Base-by-base conservation (phyloP, 2,888 invertebrate genomes). In the Prenolepis imparis region DNA sequence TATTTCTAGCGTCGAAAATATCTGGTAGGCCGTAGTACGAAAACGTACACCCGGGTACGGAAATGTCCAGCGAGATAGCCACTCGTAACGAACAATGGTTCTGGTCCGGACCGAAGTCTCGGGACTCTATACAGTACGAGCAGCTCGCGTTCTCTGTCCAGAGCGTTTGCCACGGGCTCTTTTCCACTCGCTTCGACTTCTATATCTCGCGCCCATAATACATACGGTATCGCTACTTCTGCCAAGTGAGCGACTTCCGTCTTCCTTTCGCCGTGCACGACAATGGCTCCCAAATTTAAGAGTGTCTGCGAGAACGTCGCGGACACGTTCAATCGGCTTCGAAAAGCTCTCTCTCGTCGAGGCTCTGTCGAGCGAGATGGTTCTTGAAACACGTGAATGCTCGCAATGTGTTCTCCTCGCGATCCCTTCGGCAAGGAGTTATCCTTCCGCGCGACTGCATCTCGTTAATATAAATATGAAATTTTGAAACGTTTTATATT, bases 241-340 rank as follows among this genome's bases (percentile, higher is more conserved):
- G 92, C 93, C 93, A 93, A 93, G 93, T 93, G 93, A 92, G 91
- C 93, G 91, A 93, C 92, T 93, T 93, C 93, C 93, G 93, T 87
- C 90, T 90, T 91, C 90, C 91, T 90, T 89, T 90, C 90, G 88
- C 86, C 87, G 77, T 86, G 72, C 89, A 87, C 89, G 88, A 94
- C 94, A 94, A 94, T 94, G 92, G 92, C 89, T 87, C 88, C 88
- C 92, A 94, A 94, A 94, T 94, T 94, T 92, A 89, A 90, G 86
- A 90, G 90, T 85, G 90, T 89, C 90, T 89, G 84, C 84, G 85
- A 85, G 82, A 68, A 63, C 67, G 70, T 70, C 77, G 83, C 74
- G 55, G 75, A 82, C 55, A 32, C 55, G 77, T 67, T 77, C 67
- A 67, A 77, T 41, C 70, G 59, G 21, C 57, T 72, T 80, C 78